phyloP scores from a whole-genome alignment of 2,888 invertebrate species.

The Chrysotoxum bicinctum region DNA sequence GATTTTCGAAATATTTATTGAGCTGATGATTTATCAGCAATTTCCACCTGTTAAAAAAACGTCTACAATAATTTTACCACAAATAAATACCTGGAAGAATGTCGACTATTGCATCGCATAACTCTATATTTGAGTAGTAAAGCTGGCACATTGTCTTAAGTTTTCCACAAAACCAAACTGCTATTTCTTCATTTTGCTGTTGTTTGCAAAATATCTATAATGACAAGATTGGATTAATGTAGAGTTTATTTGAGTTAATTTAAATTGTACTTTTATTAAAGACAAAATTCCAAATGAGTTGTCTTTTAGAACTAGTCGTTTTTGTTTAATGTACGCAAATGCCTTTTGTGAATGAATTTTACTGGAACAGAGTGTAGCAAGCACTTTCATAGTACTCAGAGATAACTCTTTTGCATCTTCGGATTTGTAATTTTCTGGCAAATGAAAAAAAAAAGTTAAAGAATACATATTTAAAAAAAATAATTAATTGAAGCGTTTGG shows the following conservation, averaged over 20 bases:
- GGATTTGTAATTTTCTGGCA: conserved; percentile 52
- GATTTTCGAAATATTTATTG: too few relatives aligned
- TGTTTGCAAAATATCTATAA: conserved; percentile 78
- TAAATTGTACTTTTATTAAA: conserved; percentile 75
- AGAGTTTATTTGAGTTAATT: neutral
- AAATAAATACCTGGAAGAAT: conserved; percentile 76
- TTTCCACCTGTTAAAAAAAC: too few relatives aligned
- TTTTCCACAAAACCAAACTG: conserved; percentile 76
- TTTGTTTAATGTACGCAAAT: conserved; percentile 73
- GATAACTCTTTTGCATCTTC: conserved; percentile 71
- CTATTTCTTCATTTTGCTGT: conserved; percentile 70
- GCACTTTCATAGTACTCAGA: conserved; percentile 73
- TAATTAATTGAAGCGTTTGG: too few relatives aligned
- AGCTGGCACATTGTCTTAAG: conserved; percentile 76
- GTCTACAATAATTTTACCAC: too few relatives aligned
- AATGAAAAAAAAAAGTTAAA: neutral
- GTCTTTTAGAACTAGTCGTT: conserved; percentile 66
- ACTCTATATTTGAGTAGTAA: conserved; percentile 75
- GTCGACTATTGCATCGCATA: conserved; percentile 76
- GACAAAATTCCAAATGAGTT: conserved; percentile 74
- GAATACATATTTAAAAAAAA: neutral
- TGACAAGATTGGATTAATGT: neutral
- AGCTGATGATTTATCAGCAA: too few relatives aligned
- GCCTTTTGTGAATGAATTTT: conserved; percentile 74
- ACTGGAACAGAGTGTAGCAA: conserved; percentile 76